These are phyloP conservation scores for Caenorhabditis panamensis DNA, from an alignment of 2,888 invertebrate genomes.

Conservation along the genomic window DNA sequence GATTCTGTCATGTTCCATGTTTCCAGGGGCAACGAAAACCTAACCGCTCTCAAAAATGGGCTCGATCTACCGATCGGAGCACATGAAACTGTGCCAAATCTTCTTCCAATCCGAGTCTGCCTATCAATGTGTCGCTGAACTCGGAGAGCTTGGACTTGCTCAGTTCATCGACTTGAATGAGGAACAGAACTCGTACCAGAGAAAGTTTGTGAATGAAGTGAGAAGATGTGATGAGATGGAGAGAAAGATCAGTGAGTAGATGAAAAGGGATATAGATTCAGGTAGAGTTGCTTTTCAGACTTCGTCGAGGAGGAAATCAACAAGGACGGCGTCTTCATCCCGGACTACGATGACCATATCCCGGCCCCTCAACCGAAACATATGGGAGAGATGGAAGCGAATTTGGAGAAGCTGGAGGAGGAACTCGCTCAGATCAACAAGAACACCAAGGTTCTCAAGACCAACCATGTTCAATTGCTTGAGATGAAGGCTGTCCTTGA, in stretches of 20 bases:
- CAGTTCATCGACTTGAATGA: slow-evolving; percentile 79
- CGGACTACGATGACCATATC: slow-evolving; percentile 68
- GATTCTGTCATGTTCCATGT: no score
- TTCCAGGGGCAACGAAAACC: slow-evolving; percentile 41
- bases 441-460: slow-evolving; percentile 69
- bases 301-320: slow-evolving; percentile 73
- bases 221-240: slow-evolving; percentile 79
- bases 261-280: background rate
- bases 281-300: slow-evolving; percentile 43
- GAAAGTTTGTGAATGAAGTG: slow-evolving; percentile 78
- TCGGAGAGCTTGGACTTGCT: slow-evolving; percentile 77
- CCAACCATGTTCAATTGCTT: slow-evolving; percentile 72
- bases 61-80: slow-evolving; percentile 77
- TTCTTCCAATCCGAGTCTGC: slow-evolving; percentile 80
- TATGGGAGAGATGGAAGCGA: slow-evolving; percentile 76
- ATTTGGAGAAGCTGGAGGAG: slow-evolving; percentile 78
- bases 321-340: slow-evolving; percentile 68
- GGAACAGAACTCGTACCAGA: slow-evolving; percentile 75
- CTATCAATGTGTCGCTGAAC: slow-evolving; percentile 77
- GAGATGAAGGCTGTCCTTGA: slow-evolving; percentile 76
- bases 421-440: slow-evolving; percentile 73
- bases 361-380: slow-evolving; percentile 76
- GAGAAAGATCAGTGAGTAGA: slow-evolving; percentile 73
- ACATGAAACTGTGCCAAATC: slow-evolving; percentile 79
- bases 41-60: slow-evolving; percentile 64